Conservation (phyloP, 2,797 vertebrate species). For the Halcyon badia region DNA sequence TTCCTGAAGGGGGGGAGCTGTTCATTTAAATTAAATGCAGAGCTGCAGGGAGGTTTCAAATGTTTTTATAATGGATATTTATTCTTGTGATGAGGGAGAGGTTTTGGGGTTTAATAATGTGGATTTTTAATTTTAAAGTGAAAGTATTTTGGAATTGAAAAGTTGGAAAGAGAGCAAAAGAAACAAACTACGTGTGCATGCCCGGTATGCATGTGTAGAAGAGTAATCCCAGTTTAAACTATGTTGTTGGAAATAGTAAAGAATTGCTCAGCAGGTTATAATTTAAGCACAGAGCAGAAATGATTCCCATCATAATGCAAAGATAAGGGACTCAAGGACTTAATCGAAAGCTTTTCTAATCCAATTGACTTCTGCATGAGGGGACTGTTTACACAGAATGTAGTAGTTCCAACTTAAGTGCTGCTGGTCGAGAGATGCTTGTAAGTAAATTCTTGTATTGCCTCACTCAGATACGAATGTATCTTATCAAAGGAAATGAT, state of each 20-base stretch:
- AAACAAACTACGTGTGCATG: neutral
- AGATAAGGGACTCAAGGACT: neutral
- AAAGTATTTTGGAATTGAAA: neutral
- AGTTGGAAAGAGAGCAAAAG: neutral
- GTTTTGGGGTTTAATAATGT: neutral
- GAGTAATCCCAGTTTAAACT: neutral
- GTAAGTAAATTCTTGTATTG: neutral
- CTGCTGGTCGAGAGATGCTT: neutral
- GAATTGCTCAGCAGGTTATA: neutral
- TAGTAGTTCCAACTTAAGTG: neutral
- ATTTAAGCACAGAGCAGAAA: neutral
- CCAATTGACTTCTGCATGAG: neutral
- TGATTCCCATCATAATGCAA: neutral
- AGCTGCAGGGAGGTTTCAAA: neutral
- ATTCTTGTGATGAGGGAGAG: neutral
- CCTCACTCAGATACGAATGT: neutral
- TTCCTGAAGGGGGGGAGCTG: neutral
- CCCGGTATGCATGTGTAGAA: fast-evolving
- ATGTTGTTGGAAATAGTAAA: neutral
- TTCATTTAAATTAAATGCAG: neutral
- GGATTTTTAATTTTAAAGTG: neutral
- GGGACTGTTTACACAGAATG: neutral
- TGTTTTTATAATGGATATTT: neutral
- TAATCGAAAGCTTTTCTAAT: neutral
- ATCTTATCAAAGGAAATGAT: neutral